These are phyloP conservation scores for Cantharis lateralis DNA, from an alignment of 2,888 invertebrate species.

Conservation along the genomic window DNA sequence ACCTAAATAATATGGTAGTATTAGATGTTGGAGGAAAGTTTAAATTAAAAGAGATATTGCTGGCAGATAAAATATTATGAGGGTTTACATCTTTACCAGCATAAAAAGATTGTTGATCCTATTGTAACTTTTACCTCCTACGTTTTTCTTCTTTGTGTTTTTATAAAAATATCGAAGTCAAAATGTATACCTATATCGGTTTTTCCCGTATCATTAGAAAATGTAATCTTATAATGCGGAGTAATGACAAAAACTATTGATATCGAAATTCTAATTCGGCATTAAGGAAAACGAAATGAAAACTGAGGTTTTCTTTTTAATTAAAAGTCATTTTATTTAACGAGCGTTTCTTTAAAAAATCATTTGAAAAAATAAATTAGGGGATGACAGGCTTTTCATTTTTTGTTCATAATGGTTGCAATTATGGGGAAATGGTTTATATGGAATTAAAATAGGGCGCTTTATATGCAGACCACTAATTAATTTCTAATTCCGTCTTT, in stretches of 20 bases:
- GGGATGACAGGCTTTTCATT: background rate
- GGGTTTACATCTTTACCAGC: background rate
- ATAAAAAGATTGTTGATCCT: background rate
- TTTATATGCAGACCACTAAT: background rate
- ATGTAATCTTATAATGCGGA: background rate
- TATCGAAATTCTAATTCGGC: background rate
- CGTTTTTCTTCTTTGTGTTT: background rate
- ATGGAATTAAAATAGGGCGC: background rate
- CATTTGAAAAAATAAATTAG: conserved; percentile 1
- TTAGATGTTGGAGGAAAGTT: background rate
- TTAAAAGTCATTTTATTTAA: background rate
- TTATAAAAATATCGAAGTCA: background rate
- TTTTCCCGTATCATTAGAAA: background rate
- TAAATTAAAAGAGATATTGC: background rate
- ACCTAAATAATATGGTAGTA: background rate
- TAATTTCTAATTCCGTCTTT: background rate
- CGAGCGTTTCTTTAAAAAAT: background rate
- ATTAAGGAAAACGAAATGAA: background rate
- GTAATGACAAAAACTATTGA: background rate
- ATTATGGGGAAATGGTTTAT: background rate
- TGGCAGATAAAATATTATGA: background rate
- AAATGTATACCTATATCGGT: background rate
- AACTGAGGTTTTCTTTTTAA: background rate
- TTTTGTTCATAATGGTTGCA: background rate
- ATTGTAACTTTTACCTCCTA: background rate